phyloP scores from a whole-genome alignment of 2,797 vertebrate species.

The Sorex maritimensis region DNA sequence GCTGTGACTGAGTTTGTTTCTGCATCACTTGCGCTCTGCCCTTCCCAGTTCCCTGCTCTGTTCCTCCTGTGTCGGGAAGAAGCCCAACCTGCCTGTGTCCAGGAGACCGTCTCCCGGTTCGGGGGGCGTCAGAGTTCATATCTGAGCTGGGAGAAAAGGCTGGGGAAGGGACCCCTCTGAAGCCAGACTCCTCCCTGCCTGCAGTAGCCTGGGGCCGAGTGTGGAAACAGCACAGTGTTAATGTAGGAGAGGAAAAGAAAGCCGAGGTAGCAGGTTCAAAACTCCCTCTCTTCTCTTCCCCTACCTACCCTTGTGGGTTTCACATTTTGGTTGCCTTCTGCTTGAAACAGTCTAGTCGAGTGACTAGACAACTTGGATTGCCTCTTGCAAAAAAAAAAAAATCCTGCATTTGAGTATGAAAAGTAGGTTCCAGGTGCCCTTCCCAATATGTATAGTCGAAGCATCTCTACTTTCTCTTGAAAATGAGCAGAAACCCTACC shows the following conservation, averaged over 20 bases:
- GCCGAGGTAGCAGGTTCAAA: neutral
- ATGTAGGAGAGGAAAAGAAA: neutral
- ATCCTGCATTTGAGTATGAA: neutral
- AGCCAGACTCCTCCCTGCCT: neutral
- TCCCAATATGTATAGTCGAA: too few species aligned
- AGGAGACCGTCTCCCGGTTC: neutral
- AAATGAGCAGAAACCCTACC: neutral
- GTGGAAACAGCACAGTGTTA: neutral
- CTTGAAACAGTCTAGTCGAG: neutral
- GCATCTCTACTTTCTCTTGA: conserved; percentile 1
- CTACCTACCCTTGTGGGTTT: neutral
- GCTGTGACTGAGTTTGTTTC: neutral
- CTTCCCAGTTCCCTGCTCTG: too few species aligned
- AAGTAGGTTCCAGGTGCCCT: neutral
- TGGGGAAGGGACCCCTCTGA: neutral
- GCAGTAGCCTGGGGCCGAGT: neutral
- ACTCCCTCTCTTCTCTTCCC: neutral
- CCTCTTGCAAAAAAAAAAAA: neutral
- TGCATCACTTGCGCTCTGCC: neutral
- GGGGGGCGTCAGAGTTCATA: neutral
- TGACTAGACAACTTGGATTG: neutral
- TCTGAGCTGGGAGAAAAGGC: neutral
- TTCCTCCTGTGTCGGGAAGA: neutral
- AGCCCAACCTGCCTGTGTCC: neutral
- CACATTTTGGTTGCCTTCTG: neutral